These are phyloP conservation scores for Dermatemys mawii DNA, from an alignment of 2,113 vertebrate species.

Conservation along the genomic window DNA sequence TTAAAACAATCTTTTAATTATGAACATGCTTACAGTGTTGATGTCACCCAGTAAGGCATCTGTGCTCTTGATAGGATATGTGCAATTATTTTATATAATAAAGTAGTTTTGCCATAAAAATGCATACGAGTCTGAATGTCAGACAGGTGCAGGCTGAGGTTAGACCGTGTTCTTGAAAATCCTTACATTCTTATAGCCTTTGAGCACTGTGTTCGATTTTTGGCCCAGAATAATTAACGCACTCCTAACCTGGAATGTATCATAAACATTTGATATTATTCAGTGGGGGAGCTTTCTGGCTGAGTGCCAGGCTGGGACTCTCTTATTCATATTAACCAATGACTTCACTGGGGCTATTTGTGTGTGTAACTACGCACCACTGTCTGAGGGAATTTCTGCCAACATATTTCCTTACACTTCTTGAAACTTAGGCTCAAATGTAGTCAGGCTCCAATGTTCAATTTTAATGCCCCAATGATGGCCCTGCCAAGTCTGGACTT, in stretches of 20 bases:
- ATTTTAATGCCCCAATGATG: accelerated
- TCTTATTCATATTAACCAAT: background rate
- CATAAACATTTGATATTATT: background rate
- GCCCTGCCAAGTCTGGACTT: background rate
- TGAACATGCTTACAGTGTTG: constrained; percentile 20
- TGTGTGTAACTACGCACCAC: background rate
- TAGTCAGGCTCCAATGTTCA: background rate
- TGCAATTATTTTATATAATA: constrained; percentile 30
- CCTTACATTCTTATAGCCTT: constrained; percentile 8
- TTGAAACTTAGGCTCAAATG: background rate
- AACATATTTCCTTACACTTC: background rate
- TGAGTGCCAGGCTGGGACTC: background rate
- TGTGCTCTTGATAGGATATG: background rate
- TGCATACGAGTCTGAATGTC: background rate
- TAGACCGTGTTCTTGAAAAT: background rate
- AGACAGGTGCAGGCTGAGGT: background rate
- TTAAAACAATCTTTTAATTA: constrained; percentile 60
- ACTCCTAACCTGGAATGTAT: background rate
- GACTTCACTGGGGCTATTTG: background rate
- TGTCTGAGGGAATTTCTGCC: background rate
- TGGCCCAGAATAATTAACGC: background rate
- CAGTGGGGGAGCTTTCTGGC: background rate
- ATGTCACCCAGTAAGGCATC: constrained; percentile 37
- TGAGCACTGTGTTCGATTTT: background rate
- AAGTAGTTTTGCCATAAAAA: background rate